Base-by-base conservation (phyloP, 2,113 vertebrate genomes). In the Osmerus eperlanus region DNA sequence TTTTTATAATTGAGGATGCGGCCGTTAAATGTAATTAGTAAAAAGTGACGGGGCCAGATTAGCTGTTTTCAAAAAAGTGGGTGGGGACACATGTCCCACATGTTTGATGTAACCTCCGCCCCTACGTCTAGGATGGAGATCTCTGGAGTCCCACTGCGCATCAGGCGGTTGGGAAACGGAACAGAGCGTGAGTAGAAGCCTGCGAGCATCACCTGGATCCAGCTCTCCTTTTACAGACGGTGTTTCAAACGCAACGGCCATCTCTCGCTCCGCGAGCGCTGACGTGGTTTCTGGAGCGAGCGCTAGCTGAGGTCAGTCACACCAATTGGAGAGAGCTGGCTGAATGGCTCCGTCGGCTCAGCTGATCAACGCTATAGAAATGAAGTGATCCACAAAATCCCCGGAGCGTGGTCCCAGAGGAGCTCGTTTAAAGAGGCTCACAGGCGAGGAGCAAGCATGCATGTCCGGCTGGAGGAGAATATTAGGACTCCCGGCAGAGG, bases 301-400 rank as follows among this genome's bases (percentile, higher is more conserved):
- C 29, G 61, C 28, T 62, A 13, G 66, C 66, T 62, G 52, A 25
- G 67, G 59, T 68, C 62, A 64, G 72, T 71, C 25, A 67, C 41
- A 53, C 63, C 64, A 54, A 63, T 60, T 54, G 68, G 15, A 65
- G 60, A 2, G 18, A 65, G 47, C 41, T 67, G 41, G 23, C 29
- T 67, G 60, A 76, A 63, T 18, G 53, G 54, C 54, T 36, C 75
- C 32, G 21, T 51, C 15, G 36, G 75, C 76, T 81, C 69, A 80
- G 73, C 72, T 72, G 78, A 73, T 80, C 72, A 78, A 61, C 52
- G 11, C 21, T 63, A 29, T 19, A 71, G 53, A 80, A 82, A 85
- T 86, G 23, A 82, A 79, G 64, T 51, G 21, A 81, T 60, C 71
- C 71, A 51, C 61, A 77, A 73, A 75, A 68, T 68, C 80, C 68